Percentiles rank a stretch among this genome's conserved stretches.
Evolutionary conservation across 2,797 vertebrate species (phyloP).

Genomic region (Sylvilagus floridanus): DNA sequence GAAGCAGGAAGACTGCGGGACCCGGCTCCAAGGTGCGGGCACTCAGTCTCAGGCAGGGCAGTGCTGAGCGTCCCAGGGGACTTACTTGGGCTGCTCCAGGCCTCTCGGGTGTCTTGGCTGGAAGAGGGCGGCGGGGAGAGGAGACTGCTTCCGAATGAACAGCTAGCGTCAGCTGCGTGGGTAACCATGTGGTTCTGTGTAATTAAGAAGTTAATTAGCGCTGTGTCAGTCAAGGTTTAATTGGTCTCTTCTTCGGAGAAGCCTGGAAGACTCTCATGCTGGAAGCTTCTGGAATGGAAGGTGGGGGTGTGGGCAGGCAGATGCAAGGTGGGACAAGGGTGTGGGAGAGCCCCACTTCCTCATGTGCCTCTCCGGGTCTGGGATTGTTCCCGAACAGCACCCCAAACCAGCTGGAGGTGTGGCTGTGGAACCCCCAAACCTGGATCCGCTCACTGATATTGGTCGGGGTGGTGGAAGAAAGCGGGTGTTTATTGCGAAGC

Average conservation of each 20-base stretch:
- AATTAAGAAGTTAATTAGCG: constrained; percentile 99
- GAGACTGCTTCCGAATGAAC: constrained; percentile 96
- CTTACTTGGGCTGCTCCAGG: rapidly evolving
- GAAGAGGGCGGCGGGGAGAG: constrained; percentile 53
- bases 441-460: too few relatives aligned
- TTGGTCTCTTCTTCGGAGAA: constrained; percentile 90
- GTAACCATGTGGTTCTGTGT: constrained; percentile 99
- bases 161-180: constrained; percentile 96
- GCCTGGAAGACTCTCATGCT: constrained; percentile 59
- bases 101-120: not conserved
- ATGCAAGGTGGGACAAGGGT: not conserved
- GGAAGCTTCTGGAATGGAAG: constrained; percentile 69
- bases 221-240: constrained; percentile 99
- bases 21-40: not conserved
- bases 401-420: too few relatives aligned
- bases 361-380: not conserved
- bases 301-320: not conserved
- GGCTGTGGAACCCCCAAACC: too few relatives aligned
- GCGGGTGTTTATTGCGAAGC: too few relatives aligned
- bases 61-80: rapidly evolving
- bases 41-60: not conserved
- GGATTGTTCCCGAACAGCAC: too few relatives aligned
- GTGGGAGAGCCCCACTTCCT: not conserved
- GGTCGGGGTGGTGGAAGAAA: too few relatives aligned
- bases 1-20: not conserved